Percentiles rank a stretch among this genome's conserved stretches.
Evolutionary conservation across 2,113 vertebrate genomes (phyloP).

Genomic region (Campylomormyrus numenius): DNA sequence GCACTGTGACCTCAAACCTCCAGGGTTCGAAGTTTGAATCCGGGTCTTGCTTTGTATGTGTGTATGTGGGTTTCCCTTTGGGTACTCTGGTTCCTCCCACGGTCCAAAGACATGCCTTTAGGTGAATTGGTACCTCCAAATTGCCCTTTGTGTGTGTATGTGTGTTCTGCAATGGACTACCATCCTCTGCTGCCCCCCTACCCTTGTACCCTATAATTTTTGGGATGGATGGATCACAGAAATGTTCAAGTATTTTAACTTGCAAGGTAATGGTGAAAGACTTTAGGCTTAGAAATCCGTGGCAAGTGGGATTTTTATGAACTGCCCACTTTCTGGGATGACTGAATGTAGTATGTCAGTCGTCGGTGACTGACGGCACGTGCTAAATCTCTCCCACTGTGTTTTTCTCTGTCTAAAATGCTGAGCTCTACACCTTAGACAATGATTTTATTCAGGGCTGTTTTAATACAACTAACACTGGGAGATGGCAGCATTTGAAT

Average conservation of each 20-base stretch:
- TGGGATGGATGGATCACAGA: background rate
- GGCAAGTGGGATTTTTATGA: background rate
- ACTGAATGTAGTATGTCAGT: background rate
- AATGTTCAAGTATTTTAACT: background rate
- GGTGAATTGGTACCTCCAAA: background rate
- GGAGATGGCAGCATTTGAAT: conserved; percentile 55
- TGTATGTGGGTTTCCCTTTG: background rate
- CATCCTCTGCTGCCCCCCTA: background rate
- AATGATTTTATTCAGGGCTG: background rate
- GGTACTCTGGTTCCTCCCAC: background rate
- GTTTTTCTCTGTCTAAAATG: background rate
- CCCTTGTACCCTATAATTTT: background rate
- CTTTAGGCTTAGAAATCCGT: background rate
- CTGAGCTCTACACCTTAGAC: background rate
- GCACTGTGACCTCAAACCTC: background rate
- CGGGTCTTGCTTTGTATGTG: background rate
- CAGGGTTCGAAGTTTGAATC: background rate
- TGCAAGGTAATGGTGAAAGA: background rate
- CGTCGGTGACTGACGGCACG: background rate
- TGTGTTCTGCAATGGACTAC: background rate
- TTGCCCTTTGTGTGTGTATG: background rate
- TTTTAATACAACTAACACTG: conserved; percentile 56
- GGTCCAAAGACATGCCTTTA: background rate
- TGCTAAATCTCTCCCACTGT: background rate
- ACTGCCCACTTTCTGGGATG: background rate